Conservation (phyloP, 2,113 vertebrate species). For the Sphaerodactylus townsendi region DNA sequence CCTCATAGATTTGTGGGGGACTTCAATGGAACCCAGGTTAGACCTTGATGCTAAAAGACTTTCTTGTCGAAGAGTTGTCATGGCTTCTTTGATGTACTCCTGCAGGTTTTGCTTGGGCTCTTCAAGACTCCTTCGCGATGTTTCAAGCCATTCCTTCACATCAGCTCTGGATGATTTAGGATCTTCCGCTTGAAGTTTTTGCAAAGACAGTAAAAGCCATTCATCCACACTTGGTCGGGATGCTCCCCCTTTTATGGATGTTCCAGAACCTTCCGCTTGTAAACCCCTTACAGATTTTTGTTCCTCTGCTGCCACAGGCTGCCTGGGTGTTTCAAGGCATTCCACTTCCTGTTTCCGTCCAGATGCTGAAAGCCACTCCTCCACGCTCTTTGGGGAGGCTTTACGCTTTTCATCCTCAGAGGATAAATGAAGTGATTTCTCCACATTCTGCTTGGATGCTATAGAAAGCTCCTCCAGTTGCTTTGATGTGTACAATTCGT, state of each 20-base stretch:
- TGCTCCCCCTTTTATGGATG: too few species aligned
- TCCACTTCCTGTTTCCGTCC: too few species aligned
- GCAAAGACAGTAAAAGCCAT: too few species aligned
- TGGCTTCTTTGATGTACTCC: background rate
- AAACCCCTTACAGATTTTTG: background rate
- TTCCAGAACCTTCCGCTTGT: background rate
- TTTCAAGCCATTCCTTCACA: background rate
- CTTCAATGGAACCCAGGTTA: background rate
- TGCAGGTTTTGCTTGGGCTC: too few species aligned
- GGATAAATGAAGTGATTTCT: background rate
- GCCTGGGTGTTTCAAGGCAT: background rate
- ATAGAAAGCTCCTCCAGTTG: background rate
- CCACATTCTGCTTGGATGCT: background rate
- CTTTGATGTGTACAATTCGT: too few species aligned
- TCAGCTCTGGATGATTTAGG: too few species aligned
- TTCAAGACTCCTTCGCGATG: background rate
- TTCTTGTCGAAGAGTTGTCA: background rate
- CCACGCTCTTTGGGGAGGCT: too few species aligned
- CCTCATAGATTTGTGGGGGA: rapidly evolving
- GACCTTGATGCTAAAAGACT: too few species aligned
- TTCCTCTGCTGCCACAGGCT: background rate
- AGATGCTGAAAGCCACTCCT: background rate
- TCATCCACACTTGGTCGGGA: too few species aligned
- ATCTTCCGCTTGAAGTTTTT: too few species aligned
- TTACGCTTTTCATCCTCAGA: background rate